phyloP scores from a whole-genome alignment of 2,113 vertebrate species.

The Coracopsis vasa region DNA sequence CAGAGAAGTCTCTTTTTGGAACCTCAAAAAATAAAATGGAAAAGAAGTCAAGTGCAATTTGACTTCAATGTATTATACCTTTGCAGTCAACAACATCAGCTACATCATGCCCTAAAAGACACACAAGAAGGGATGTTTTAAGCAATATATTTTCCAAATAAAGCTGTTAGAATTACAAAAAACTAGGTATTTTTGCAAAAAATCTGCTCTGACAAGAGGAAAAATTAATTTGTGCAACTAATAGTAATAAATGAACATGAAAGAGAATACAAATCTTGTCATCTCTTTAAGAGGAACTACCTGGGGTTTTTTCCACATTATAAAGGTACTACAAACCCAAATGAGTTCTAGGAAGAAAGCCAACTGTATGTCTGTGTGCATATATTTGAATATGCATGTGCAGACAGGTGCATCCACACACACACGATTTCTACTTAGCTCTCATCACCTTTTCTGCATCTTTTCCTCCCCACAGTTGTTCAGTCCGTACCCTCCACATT shows the following conservation, averaged over 20 bases:
- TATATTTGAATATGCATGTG: accelerated
- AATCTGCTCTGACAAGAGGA: neutral
- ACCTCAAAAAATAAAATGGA: constrained; percentile 19
- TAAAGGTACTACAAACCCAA: neutral
- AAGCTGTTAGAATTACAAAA: neutral
- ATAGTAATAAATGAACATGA: neutral
- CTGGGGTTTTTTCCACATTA: neutral
- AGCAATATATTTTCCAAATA: neutral
- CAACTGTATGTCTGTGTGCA: neutral
- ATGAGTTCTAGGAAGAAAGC: neutral
- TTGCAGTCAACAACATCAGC: neutral
- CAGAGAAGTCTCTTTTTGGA: constrained; percentile 67
- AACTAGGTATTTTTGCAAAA: neutral
- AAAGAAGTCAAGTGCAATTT: neutral
- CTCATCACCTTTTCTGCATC: neutral
- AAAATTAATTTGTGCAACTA: neutral
- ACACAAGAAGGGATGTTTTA: neutral
- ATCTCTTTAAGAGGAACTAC: neutral
- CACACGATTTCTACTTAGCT: neutral
- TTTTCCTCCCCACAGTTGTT: too few relatives aligned
- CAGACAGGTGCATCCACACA: accelerated
- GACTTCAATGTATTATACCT: neutral
- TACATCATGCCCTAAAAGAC: neutral
- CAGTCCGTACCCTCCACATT: too few relatives aligned
- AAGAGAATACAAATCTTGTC: neutral